These are phyloP conservation scores for Enteromius argenteus DNA, from an alignment of 2,797 vertebrate genomes.

Conservation along the genomic window DNA sequence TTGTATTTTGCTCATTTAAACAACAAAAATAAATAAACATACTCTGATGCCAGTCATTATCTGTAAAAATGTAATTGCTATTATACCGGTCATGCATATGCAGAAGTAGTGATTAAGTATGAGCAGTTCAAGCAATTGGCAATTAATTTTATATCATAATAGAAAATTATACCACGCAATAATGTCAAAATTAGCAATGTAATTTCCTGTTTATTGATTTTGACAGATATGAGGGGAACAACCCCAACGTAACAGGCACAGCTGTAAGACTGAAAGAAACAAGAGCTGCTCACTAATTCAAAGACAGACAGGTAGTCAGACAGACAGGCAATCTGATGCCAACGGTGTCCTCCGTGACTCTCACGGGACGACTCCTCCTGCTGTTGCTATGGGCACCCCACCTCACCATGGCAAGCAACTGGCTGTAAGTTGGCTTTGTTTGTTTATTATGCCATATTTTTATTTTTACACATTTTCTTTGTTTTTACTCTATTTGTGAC, in stretches of 20 bases:
- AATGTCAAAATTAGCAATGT: not conserved
- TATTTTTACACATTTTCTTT: conserved; percentile 57
- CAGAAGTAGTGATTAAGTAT: not conserved
- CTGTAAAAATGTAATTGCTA: not conserved
- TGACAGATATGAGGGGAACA: conserved; percentile 80
- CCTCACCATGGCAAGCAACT: conserved; percentile 86
- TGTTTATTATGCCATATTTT: conserved; percentile 77
- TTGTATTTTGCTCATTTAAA: not conserved
- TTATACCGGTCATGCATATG: not conserved
- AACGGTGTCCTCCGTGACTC: conserved; percentile 85
- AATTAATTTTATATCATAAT: not conserved
- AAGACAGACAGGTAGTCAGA: conserved; percentile 75
- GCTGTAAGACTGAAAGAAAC: conserved; percentile 53
- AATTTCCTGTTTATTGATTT: conserved; percentile 28
- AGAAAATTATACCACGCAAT: not conserved
- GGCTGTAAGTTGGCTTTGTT: conserved; percentile 84
- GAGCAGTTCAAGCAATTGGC: not conserved
- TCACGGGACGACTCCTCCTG: conserved; percentile 86
- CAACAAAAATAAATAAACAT: conserved; percentile 3
- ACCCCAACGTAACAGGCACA: conserved; percentile 71
- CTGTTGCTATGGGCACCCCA: conserved; percentile 87
- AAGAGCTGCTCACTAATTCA: conserved; percentile 63
- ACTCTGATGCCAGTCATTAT: not conserved
- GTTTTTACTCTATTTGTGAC: conserved; percentile 51
- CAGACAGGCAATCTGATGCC: conserved; percentile 86